These are phyloP conservation scores for Rapana venosa DNA, from an alignment of 2,888 invertebrate species.

Conservation along the genomic window DNA sequence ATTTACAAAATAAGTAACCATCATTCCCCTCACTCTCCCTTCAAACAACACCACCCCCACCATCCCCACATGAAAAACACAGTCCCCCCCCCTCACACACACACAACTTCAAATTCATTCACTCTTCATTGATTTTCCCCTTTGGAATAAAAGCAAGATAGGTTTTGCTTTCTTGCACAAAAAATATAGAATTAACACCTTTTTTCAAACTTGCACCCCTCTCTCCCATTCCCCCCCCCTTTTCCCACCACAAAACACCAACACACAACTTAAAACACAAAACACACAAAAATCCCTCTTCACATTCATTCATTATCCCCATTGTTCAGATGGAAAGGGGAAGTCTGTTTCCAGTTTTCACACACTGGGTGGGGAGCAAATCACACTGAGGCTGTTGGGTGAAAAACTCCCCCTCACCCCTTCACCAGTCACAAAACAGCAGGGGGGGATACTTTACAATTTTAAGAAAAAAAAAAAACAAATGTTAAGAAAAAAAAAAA, in stretches of 20 bases:
- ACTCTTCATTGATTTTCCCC: no score
- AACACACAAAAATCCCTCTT: neutral
- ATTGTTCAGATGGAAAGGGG: constrained; percentile 43
- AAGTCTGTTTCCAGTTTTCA: constrained; percentile 65
- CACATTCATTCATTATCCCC: neutral
- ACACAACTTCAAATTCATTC: no score
- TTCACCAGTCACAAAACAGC: constrained; percentile 40
- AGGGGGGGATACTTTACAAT: no score
- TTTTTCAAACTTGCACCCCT: neutral
- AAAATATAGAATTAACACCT: no score
- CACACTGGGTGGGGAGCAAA: constrained; percentile 54
- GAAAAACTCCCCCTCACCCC: constrained; percentile 53
- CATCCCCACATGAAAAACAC: neutral
- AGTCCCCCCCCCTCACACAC: no score
- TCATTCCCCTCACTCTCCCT: no score
- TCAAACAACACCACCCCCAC: neutral
- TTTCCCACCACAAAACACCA: neutral
- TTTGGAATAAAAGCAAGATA: no score
- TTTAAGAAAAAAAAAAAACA: no score
- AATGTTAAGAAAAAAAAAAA: no score
- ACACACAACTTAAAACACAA: neutral
- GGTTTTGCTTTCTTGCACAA: no score
- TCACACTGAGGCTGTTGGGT: constrained; percentile 57
- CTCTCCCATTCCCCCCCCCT: no score
- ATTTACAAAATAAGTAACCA: no score